A percentile compares a stretch with the other conserved stretches of the same genome.
Evolutionary conservation across 1,140 invertebrate species (phyloP).

Genomic region (Drosophila pseudoobscura): DNA sequence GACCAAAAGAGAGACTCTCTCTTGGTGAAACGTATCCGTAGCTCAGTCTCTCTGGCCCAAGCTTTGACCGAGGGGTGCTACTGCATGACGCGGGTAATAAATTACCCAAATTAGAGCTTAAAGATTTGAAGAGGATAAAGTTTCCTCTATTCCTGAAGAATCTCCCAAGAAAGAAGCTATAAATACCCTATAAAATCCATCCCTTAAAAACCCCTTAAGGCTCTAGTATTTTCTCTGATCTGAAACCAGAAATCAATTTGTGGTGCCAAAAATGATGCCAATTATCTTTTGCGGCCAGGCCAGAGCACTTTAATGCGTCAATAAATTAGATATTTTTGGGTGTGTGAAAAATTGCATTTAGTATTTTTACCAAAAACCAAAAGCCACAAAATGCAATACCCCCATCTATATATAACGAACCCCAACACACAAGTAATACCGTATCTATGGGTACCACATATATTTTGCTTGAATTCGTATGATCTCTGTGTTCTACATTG

Average conservation of each 20-base stretch:
- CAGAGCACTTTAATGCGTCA: constrained; percentile 65
- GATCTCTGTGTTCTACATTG: constrained; percentile 38
- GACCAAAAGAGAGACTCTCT: too few species aligned
- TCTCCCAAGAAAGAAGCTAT: too few species aligned
- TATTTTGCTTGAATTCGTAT: constrained; percentile 29
- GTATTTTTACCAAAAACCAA: constrained; percentile 37
- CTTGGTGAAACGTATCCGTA: too few species aligned
- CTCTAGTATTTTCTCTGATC: too few species aligned
- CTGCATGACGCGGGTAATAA: too few species aligned
- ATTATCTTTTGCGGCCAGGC: constrained; percentile 47
- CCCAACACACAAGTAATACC: neutral
- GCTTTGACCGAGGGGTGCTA: too few species aligned
- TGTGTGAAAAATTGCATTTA: constrained; percentile 48
- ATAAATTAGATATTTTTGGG: constrained; percentile 66
- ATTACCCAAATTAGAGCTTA: too few species aligned
- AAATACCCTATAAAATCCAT: too few species aligned
- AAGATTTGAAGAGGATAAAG: too few species aligned
- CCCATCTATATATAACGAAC: constrained; percentile 23
- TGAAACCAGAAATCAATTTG: constrained; percentile 56
- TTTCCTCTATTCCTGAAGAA: too few species aligned
- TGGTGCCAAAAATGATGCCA: constrained; percentile 54
- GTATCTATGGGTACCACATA: constrained; percentile 6
- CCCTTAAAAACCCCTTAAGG: too few species aligned
- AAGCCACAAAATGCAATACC: constrained; percentile 21
- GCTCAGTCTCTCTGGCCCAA: too few species aligned